phyloP scores from a whole-genome alignment of 2,888 invertebrate species.

The Crepidodera aurea region DNA sequence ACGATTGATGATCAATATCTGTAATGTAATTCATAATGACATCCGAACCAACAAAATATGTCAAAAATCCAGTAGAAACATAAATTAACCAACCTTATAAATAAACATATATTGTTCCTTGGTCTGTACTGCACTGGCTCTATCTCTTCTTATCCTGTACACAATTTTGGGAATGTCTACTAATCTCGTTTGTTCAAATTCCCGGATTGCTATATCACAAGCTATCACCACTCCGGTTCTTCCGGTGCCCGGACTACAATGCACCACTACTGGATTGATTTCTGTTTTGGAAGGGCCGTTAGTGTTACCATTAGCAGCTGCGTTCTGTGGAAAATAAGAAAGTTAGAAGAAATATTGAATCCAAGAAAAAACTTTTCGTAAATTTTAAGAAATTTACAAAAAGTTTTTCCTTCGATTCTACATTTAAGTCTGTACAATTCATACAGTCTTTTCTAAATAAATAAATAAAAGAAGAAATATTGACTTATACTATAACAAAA shows the following conservation, averaged over 20 bases:
- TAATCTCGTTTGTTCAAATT: conserved; percentile 80
- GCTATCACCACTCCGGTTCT: conserved; percentile 87
- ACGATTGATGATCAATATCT: too few relatives aligned
- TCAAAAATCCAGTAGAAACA: too few relatives aligned
- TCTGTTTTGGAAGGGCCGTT: conserved; percentile 50
- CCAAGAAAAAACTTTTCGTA: too few relatives aligned
- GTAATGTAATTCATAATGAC: too few relatives aligned
- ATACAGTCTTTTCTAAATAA: too few relatives aligned
- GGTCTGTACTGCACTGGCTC: conserved; percentile 90
- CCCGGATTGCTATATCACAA: conserved; percentile 86
- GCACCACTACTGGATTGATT: conserved; percentile 79
- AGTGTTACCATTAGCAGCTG: conserved; percentile 48
- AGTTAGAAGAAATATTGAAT: too few relatives aligned
- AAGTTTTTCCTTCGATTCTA: too few relatives aligned
- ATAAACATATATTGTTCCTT: conserved; percentile 92
- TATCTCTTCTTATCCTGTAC: conserved; percentile 81
- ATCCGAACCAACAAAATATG: too few relatives aligned
- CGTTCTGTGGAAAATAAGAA: conserved; percentile 45
- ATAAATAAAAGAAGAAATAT: too few relatives aligned
- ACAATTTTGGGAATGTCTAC: conserved; percentile 90
- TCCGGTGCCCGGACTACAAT: conserved; percentile 91
- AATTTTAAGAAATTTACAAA: too few relatives aligned
- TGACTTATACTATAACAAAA: too few relatives aligned
- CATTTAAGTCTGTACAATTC: too few relatives aligned
- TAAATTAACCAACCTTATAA: conserved; percentile 83